Percentiles rank a stretch among this genome's conserved stretches.
Evolutionary conservation across 2,113 vertebrate species (phyloP).

Genomic region (Struthidea cinerea): DNA sequence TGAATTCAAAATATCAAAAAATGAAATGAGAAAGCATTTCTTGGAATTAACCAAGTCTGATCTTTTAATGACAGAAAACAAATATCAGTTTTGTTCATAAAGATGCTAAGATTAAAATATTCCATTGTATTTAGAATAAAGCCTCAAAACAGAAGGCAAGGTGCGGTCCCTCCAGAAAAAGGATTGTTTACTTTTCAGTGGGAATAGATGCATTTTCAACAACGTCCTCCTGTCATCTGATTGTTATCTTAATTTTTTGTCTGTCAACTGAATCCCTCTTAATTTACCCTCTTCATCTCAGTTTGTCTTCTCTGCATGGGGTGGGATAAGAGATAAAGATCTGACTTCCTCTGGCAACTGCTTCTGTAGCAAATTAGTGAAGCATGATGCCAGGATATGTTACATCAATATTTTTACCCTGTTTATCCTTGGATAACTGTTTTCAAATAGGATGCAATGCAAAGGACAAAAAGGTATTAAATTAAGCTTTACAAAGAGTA

Average conservation of each 20-base stretch:
- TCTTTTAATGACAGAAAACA: not conserved
- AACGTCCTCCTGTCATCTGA: not conserved
- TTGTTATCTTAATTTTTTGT: not conserved
- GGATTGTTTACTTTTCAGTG: not conserved
- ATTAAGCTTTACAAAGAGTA: not conserved
- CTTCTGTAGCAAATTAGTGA: not conserved
- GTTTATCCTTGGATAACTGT: not conserved
- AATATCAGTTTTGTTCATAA: not conserved
- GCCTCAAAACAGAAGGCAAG: not conserved
- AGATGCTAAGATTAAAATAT: not conserved
- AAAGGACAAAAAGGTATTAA: not conserved
- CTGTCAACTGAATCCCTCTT: not conserved
- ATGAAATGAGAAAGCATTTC: not conserved
- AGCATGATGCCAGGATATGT: not conserved
- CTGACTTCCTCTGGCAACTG: not conserved
- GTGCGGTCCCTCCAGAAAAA: not conserved
- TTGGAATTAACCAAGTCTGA: not conserved
- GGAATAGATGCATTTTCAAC: not conserved
- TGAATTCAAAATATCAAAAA: not conserved
- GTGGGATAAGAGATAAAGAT: not conserved
- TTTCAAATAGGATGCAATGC: not conserved
- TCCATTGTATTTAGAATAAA: not conserved
- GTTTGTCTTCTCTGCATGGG: not conserved
- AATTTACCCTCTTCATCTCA: not conserved
- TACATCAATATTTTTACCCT: not conserved